Evolutionary conservation across 2,888 invertebrate genomes (phyloP), one percentile per base, ranked within the genome.

Genomic region (Dilophus febrilis): DNA sequence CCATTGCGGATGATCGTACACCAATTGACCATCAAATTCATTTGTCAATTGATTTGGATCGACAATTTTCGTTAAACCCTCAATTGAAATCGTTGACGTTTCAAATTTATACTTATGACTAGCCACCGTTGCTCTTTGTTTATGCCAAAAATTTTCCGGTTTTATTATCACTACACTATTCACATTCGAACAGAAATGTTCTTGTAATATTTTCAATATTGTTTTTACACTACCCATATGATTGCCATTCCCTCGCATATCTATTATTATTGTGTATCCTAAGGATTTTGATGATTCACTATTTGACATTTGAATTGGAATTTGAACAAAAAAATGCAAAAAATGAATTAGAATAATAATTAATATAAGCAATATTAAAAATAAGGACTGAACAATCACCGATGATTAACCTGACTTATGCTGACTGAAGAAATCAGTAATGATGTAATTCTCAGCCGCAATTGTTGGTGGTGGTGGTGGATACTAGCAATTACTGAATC

Each of bases 81-180:
- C 97, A 63, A 92, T 74, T 57, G 91, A 91, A 64, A 95, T 87
- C 72, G 95, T 85, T 59, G 84, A 87, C 53, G 95, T 94, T 85
- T 97, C 95, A 70, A 97, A 97, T 70, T 92, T 94, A 71, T 94
- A 97, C 71, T 95, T 97, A 65, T 92, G 87, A 66, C 90, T 88
- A 56, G 91, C 91, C 57, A 97, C 75, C 49, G 90, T 91, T 51
- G 94, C 92, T 59, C 94, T 81, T 66, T 97, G 95, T 66, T 97
- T 97, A 66, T 97, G 95, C 95, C 95, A 95, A 70, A 98, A 97
- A 63, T 94, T 95, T 59, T 98, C 97, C 50, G 95, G 94, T 68
- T 97, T 95, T 53, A 97, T 92, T 60, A 98, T 91, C 58, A 88
- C 86, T 51, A 91, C 94, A 63, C 84, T 83, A 66, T 92, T 85